A percentile compares a stretch with the other conserved stretches of the same genome.
Evolutionary conservation across 1,140 invertebrate genomes (phyloP).

Genomic region (Marisa cornuarietis): DNA sequence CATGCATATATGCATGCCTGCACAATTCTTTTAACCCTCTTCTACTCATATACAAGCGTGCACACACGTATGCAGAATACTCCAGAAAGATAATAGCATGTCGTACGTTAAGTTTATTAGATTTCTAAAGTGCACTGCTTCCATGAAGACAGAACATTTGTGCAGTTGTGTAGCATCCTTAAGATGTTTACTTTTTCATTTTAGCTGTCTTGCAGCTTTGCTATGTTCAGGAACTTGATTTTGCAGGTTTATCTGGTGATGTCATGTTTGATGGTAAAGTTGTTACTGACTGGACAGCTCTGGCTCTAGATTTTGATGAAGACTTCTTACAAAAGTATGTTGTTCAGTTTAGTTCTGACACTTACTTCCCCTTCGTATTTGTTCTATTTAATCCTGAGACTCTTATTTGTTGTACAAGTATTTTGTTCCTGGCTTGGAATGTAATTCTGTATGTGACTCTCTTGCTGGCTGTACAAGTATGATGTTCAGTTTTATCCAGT

Average conservation of each 20-base stretch:
- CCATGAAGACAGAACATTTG: background rate
- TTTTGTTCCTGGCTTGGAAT: no score
- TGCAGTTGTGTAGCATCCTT: background rate
- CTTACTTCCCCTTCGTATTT: no score
- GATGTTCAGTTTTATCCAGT: no score
- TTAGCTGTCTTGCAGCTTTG: no score
- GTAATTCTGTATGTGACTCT: no score
- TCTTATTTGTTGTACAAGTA: no score
- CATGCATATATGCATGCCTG: no score
- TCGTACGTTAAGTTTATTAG: background rate
- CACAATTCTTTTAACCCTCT: background rate
- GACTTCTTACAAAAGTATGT: conserved; percentile 54
- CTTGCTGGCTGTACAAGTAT: no score
- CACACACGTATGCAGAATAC: background rate
- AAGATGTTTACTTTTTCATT: background rate
- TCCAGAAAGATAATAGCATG: background rate
- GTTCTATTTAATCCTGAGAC: no score
- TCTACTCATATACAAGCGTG: background rate
- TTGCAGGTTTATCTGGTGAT: conserved; percentile 62
- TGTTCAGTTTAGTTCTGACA: background rate
- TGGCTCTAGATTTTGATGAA: conserved; percentile 70
- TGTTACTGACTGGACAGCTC: conserved; percentile 67
- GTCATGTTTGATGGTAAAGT: conserved; percentile 65
- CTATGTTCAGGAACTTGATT: background rate
- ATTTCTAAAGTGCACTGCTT: no score